phyloP scores from a whole-genome alignment of 1,140 invertebrate species.

The Luehdorfia chinensis region DNA sequence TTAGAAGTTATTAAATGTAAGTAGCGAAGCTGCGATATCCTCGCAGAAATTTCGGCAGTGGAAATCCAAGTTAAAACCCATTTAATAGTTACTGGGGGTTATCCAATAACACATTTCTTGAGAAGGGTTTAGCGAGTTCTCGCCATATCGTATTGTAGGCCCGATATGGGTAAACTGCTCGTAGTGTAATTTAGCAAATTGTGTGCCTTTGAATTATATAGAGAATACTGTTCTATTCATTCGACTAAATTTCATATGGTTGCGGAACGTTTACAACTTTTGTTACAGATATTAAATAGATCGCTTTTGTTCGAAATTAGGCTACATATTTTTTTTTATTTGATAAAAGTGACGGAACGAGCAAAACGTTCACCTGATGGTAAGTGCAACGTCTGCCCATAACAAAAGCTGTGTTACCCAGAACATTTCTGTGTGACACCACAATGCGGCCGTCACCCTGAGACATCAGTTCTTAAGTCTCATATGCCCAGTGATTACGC shows the following conservation, averaged over 20 bases:
- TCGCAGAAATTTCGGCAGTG: neutral
- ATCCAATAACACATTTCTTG: slow-evolving; percentile 19
- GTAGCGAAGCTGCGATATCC: neutral
- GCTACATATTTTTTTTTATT: too few species aligned
- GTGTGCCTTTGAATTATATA: slow-evolving; percentile 17
- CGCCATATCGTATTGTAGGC: slow-evolving; percentile 17
- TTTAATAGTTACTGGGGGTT: slow-evolving; percentile 16
- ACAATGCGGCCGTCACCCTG: too few species aligned
- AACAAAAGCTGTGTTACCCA: too few species aligned
- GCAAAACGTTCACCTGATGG: too few species aligned
- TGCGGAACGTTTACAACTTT: slow-evolving; percentile 6
- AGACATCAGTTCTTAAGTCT: too few species aligned
- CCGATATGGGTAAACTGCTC: slow-evolving; percentile 17
- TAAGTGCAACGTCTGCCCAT: too few species aligned
- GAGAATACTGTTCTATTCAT: slow-evolving; percentile 16
- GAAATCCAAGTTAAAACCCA: slow-evolving; percentile 14
- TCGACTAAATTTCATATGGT: slow-evolving; percentile 11
- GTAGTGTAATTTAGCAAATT: slow-evolving; percentile 18
- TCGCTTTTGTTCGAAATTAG: slow-evolving; percentile 3
- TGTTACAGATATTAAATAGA: slow-evolving; percentile 9
- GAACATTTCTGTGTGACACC: too few species aligned
- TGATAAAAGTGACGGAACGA: too few species aligned
- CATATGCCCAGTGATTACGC: too few species aligned
- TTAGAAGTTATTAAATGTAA: slow-evolving; percentile 9
- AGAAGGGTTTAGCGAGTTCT: slow-evolving; percentile 15